phyloP scores from a whole-genome alignment of 2,113 vertebrate genomes.

The Columbina picui region DNA sequence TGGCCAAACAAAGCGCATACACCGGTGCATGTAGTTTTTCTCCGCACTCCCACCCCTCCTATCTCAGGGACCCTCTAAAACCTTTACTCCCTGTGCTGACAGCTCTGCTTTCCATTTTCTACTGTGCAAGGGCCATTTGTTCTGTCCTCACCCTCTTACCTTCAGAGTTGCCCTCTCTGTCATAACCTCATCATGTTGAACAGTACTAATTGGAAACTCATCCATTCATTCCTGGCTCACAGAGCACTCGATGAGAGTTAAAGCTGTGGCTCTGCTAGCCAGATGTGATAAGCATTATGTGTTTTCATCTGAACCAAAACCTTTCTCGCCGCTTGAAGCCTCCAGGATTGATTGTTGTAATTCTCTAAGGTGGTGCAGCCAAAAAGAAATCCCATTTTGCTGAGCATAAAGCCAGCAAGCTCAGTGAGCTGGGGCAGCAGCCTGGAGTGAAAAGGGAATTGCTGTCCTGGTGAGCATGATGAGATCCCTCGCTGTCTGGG shows the following conservation, averaged over 20 bases:
- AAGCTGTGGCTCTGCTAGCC: neutral
- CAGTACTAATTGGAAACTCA: neutral
- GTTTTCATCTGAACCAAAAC: neutral
- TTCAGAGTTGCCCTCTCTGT: neutral
- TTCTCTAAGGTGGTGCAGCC: neutral
- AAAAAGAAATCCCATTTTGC: slow-evolving; percentile 30
- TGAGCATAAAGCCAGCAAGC: neutral
- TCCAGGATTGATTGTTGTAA: neutral
- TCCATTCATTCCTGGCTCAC: neutral
- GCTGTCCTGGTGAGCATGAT: neutral
- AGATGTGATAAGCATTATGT: neutral
- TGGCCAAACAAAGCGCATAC: neutral
- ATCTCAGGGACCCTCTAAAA: neutral
- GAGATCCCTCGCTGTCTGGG: neutral
- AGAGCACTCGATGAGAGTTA: neutral
- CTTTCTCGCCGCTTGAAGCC: neutral
- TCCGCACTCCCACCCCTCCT: neutral
- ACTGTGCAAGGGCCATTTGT: neutral
- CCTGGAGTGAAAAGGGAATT: neutral
- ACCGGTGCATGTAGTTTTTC: neutral
- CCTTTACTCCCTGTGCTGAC: neutral
- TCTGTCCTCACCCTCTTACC: neutral
- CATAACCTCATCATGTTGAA: neutral
- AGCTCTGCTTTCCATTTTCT: neutral
- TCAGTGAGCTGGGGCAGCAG: neutral